Evolutionary conservation across 2,797 vertebrate genomes (phyloP), one percentile per base, ranked within the genome.

Genomic region (Limnodromus scolopaceus): DNA sequence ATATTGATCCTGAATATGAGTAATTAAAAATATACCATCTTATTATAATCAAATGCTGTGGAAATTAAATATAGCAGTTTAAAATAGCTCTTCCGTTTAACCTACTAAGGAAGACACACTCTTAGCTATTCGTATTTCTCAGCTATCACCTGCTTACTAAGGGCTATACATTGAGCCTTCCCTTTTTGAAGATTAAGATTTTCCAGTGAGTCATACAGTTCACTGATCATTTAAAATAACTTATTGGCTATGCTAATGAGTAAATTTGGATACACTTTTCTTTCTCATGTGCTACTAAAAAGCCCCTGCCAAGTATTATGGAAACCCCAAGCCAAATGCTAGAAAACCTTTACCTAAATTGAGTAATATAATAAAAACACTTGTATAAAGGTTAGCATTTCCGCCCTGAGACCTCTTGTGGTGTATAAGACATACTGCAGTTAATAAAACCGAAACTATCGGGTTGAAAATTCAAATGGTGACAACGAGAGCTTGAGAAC

Each of bases 331-430:
- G 14, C 10, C 51, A 45, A 36, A 58, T 22, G 13, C 10, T 34
- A n/a, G 49, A 43, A 96, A 90, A 70, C 23, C 65, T 60, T 51
- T 38, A 27, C 23, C 30, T 23, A 14, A 46, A 2, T 2, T 4
- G 70, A 72, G 66, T 18, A 30, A 20, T 4, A 4, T 3, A 46
- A 27, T 13, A 53, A 2, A 72, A 70, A 1, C 0, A 1, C 39
- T 12, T 3, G 39, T 2, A 5, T 4, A 0, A 34, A 78, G 45
- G 16, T 45, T 5, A 55, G 39, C 6, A 9, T 81, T 94, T 83
- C 75, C 2, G 1, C 48, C 30, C 84, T 84, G 96, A 88, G 94
- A 96, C 97, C 95, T 79, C 96, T 96, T 43, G 94, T 97, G 97
- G 97, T 9, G 45, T 3, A 4, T 4, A 22, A 27, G 72, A 39